These are phyloP conservation scores for Caenorhabditis sp. DNA, from an alignment of 2,888 invertebrate species.

Conservation along the genomic window DNA sequence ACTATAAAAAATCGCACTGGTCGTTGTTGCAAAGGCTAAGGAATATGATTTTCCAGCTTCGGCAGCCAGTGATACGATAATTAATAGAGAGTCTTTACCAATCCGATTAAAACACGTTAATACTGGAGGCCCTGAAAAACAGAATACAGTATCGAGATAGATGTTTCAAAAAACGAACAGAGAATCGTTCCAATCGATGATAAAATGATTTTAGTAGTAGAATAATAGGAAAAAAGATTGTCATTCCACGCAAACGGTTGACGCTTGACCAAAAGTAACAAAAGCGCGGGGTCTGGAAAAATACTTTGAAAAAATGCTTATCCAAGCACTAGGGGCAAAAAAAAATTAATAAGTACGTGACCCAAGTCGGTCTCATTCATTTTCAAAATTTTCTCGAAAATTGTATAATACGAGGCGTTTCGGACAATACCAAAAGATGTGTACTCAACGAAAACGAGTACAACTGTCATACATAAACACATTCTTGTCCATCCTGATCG, in stretches of 20 bases:
- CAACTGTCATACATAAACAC: conserved; percentile 58
- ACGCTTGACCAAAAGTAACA: conserved; percentile 59
- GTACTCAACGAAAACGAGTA: conserved; percentile 65
- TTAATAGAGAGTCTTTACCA: conserved; percentile 61
- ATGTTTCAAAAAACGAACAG: conserved; percentile 10
- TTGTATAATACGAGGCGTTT: too few species aligned
- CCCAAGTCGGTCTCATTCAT: too few species aligned
- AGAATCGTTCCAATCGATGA: conserved; percentile 47
- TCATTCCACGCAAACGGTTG: conserved; percentile 65
- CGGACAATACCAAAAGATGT: conserved; percentile 55
- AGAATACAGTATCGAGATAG: background rate
- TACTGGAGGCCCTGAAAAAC: conserved; percentile 46
- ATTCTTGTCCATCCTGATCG: conserved; percentile 61
- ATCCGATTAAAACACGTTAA: conserved; percentile 46
- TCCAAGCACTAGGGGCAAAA: too few species aligned
- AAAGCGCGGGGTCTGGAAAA: conserved; percentile 53
- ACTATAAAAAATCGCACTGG: conserved; percentile 56
- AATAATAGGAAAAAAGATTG: conserved; percentile 50
- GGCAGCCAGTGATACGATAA: conserved; percentile 49
- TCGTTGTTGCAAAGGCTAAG: conserved; percentile 55
- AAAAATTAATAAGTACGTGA: too few species aligned
- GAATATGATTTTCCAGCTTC: conserved; percentile 46
- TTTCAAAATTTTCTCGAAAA: too few species aligned
- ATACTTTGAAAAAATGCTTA: conserved; percentile 57
- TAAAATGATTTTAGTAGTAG: conserved; percentile 23